Conservation (phyloP, 2,113 vertebrate genomes). For the Leiothrix lutea region DNA sequence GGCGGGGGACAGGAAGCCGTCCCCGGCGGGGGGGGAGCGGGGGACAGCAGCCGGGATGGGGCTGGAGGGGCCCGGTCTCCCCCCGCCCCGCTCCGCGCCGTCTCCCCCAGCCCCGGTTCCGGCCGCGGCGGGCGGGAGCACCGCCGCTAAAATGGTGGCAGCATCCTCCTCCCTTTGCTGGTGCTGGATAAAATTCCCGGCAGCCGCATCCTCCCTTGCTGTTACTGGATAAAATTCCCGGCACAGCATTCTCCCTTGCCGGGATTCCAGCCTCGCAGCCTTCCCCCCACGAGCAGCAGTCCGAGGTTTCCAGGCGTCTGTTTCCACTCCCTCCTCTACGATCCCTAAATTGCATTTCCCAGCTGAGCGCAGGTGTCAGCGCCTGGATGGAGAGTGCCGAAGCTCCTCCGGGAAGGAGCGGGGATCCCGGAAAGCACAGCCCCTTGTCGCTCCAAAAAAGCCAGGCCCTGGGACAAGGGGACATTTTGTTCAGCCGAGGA, state of each 20-base stretch:
- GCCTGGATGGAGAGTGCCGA: not conserved
- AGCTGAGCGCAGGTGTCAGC: not conserved
- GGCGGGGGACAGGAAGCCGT: no score
- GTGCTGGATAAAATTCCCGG: not conserved
- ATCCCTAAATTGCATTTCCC: not conserved
- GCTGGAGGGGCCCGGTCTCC: no score
- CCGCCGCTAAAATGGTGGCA: not conserved
- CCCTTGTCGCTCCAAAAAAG: not conserved
- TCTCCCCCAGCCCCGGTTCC: not conserved
- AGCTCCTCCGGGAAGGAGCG: not conserved
- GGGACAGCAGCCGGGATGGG: no score
- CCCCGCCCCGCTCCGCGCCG: not conserved
- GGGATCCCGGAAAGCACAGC: not conserved
- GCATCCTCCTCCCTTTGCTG: not conserved
- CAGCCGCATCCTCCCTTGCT: not conserved
- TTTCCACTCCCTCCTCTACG: not conserved
- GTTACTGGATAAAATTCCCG: not conserved
- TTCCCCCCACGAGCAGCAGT: not conserved
- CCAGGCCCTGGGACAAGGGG: not conserved
- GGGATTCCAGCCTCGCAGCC: not conserved
- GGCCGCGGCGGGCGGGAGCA: not conserved
- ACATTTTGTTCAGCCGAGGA: conserved; percentile 27
- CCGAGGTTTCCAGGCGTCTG: not conserved
- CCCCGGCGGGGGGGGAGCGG: no score
- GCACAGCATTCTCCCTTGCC: not conserved